phyloP scores from a whole-genome alignment of 1,140 invertebrate species.

The Aethina tumida region DNA sequence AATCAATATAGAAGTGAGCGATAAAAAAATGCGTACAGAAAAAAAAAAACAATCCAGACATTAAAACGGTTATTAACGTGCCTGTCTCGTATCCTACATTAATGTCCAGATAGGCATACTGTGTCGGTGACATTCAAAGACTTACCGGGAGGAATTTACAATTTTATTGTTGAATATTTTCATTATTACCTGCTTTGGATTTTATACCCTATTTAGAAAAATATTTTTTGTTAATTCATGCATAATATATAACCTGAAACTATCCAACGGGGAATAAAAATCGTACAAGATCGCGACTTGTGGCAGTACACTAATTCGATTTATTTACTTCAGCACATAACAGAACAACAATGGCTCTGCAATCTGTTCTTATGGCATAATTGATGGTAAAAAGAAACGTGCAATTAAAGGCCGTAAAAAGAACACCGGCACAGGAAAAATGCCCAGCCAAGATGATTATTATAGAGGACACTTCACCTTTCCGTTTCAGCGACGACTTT shows the following conservation, averaged over 20 bases:
- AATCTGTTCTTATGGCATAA: no score
- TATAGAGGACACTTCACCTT: no score
- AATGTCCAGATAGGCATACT: constrained; percentile 25
- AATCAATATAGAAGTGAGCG: constrained; percentile 15
- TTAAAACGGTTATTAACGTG: constrained; percentile 24
- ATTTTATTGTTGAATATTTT: constrained; percentile 29
- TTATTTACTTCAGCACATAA: no score
- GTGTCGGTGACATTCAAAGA: constrained; percentile 25
- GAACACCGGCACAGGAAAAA: no score
- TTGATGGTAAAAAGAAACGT: no score
- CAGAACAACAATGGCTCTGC: no score
- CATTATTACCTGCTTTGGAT: constrained; percentile 26
- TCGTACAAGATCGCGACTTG: background rate
- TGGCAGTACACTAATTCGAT: no score
- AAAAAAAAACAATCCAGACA: constrained; percentile 10
- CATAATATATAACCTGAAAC: constrained; percentile 9
- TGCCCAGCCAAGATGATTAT: no score
- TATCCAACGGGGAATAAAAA: constrained; percentile 1
- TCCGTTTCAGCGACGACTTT: no score
- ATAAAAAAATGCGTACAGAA: constrained; percentile 8
- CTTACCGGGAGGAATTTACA: constrained; percentile 24
- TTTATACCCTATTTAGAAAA: constrained; percentile 22
- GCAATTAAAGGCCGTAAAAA: no score
- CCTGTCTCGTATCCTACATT: constrained; percentile 25
- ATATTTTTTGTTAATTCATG: constrained; percentile 20